Evolutionary conservation across 2,797 vertebrate genomes (phyloP).

Genomic region (Hafferia zeledoni): DNA sequence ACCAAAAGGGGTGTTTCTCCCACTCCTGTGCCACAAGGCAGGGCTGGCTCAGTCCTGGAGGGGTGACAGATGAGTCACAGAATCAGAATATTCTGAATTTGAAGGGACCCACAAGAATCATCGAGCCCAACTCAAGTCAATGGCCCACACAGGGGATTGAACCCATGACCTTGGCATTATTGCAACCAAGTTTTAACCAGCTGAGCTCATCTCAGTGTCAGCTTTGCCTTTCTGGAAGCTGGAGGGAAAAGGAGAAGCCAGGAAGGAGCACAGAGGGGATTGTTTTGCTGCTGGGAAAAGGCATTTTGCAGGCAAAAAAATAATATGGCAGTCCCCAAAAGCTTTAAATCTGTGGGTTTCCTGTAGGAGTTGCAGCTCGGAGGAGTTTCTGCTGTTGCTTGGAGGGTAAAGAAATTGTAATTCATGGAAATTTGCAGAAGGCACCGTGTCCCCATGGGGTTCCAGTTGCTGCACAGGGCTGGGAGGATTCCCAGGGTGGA

Average conservation of each 20-base stretch:
- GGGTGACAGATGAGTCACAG: neutral
- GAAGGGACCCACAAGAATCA: no score
- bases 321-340: neutral
- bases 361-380: neutral
- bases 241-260: neutral
- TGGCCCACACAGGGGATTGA: no score
- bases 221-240: neutral
- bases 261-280: neutral
- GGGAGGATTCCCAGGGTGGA: neutral
- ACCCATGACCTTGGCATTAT: no score
- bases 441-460: fast-evolving
- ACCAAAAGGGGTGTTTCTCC: neutral
- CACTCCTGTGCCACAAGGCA: neutral
- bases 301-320: neutral
- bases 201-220: neutral
- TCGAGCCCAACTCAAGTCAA: no score
- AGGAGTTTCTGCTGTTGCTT: neutral
- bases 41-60: neutral
- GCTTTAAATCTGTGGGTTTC: neutral
- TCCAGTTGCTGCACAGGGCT: neutral
- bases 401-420: neutral
- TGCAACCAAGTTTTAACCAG: no score
- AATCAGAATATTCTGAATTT: no score
- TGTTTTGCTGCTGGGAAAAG: neutral
- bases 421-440: fast-evolving